Percentiles rank a stretch among this genome's conserved stretches.
Evolutionary conservation across 92 coral and sea anemone genomes (phyloP).

Genomic region (Zoanthus sociatus): DNA sequence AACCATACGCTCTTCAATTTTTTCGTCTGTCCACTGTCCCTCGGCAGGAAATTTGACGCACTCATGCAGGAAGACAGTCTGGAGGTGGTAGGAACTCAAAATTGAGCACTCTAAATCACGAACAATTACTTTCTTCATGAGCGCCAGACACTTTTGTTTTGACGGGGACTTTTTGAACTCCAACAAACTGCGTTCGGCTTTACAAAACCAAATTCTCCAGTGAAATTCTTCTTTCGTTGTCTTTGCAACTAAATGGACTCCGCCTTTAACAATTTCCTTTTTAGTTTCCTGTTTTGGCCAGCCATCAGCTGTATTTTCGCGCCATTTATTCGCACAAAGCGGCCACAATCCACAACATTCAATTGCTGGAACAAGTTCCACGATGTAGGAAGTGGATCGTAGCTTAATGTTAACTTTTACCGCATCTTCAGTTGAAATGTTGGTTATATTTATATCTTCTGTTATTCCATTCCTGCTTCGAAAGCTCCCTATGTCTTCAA

Average conservation of each 20-base stretch:
- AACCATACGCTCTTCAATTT: conserved; percentile 60
- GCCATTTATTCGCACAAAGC: conserved; percentile 53
- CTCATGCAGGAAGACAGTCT: conserved; percentile 65
- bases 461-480: conserved; percentile 25
- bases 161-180: conserved; percentile 52
- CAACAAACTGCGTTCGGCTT: conserved; percentile 63
- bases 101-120: conserved; percentile 54
- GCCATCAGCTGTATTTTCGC: not conserved
- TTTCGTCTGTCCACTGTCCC: conserved; percentile 58
- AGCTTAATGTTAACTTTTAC: conserved; percentile 54
- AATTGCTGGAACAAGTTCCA: conserved; percentile 64
- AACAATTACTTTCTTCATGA: conserved; percentile 57
- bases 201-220: conserved; percentile 76
- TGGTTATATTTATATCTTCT: conserved; percentile 42
- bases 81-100: conserved; percentile 64
- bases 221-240: conserved; percentile 57
- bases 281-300: conserved; percentile 29
- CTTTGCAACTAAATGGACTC: conserved; percentile 74
- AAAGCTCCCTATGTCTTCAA: conserved; percentile 32
- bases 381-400: conserved; percentile 52
- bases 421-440: conserved; percentile 55
- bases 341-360: conserved; percentile 72
- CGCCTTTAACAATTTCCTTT: conserved; percentile 45
- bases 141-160: conserved; percentile 53
- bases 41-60: conserved; percentile 67